Base-by-base conservation (phyloP, 1,140 invertebrate species). In the Macrobrachium rosenbergii region DNA sequence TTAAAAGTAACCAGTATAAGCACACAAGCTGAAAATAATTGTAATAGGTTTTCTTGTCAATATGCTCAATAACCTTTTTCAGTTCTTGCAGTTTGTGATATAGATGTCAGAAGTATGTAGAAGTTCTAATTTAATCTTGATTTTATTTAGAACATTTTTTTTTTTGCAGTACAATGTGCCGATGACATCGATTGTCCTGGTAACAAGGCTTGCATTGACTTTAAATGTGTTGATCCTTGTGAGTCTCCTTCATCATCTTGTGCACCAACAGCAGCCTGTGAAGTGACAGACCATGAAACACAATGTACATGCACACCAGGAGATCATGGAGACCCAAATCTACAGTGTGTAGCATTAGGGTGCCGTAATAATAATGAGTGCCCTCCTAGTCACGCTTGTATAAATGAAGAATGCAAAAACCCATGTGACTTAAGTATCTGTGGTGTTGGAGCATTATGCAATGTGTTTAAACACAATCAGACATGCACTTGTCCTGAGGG, bases 321-420 rank as follows among this genome's bases (percentile, higher is more conserved):
- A 45, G 86, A 84, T 19, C 85, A 88, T 67, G 88, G 89, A 80
- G 90, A 90, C 87, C 80, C 96, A 5, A 93, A 94, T 69, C 92
- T 96, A 0, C 94, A 95, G 23, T 97, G 96, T 91, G 94, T 97
- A 62, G 94, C 96, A 17, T 84, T 90, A 8, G 95, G 97, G 92
- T 97, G 96, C 91, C 93, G 94, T 17, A 76, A 60, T 67, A 90
- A 91, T 93, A 94, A 94, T 3, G 96, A 97, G 90, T 97, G 96
- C 91, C 89, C 94, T 0, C 93, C 92, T 79, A 93, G 94, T 89
- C 92, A 94, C 89, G 95, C 94, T 76, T 95, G 94, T 81, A 92
- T 93, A 73, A 94, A 95, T 76, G 92, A 93, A 76, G 94, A 94
- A 88, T 95, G 94, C 87, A 92, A 92, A 19, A 93, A 94, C 91